Base-by-base conservation (phyloP, 2,888 invertebrate genomes). In the Amiota minor region DNA sequence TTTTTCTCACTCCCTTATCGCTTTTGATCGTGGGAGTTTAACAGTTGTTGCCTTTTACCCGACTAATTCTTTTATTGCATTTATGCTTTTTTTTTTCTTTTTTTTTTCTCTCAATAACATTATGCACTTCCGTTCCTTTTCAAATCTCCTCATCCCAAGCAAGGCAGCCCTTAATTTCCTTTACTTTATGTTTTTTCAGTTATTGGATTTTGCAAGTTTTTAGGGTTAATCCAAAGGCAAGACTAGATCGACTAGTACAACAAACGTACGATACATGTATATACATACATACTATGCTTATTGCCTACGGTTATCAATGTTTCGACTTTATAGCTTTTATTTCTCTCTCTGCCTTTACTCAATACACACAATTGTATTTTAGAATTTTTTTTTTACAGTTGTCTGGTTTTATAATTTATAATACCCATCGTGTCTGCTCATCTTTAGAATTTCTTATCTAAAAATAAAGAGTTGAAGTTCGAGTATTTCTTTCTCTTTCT, bases 11-110 rank as follows among this genome's bases (percentile, higher is more conserved):
- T 67, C 12, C 67, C 62, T 35, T 18, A 18, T 18, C 14, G 23
- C 45, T 79, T 75, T 75, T 75, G 77, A 82, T 80, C 85, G 86
- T 86, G 86, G 82, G 86, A 86, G 83, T 80, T 75, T 78, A 76
- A 78, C 86, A 86, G 81, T 84, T 85, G 85, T 75, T 79, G 70
- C 49, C 47, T 70, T 70, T 68, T 68, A 23, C 53, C 11, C 45
- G 53, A 18, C 68, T 8, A 53, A 47, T 61, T 46, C 55, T 56
- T 55, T 70, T 55, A 46, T 56, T 47, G 53, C 45, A 20, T 53
- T 68, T 53, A 4, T 23, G 8, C 3, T 23, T 23, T 23, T 23
- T 23, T 23, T 35, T 35, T 35, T 35, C 6, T 35, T 35, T 35
- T 23, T 23, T 35, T 35, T 35, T 35, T 35, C 6, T 35, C 6